Base-by-base conservation (phyloP, 2,888 invertebrate species). In the Rhimphoctona megacephalus region DNA sequence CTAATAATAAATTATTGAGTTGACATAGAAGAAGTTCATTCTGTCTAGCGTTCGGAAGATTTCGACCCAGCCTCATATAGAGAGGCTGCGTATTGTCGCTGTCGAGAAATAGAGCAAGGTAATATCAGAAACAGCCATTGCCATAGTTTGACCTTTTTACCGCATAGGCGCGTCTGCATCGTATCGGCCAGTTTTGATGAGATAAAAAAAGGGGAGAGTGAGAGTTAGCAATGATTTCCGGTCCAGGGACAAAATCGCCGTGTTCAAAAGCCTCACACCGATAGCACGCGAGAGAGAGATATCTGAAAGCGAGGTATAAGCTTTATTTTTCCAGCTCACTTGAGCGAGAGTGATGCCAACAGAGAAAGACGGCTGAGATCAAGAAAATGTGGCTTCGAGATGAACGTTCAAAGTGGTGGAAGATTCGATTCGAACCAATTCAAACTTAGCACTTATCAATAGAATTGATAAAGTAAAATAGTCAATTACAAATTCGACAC, bases 161-260 rank as follows among this genome's bases (percentile, higher is more conserved):
- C 76, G 76, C 76, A 79, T 61, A 67, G 70, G 57, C 17, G 36
- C 67, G 74, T 74, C 67, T 43, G 69, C 33, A 77, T 70, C 79
- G 66, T 66, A 33, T 52, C 73, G 67, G 69, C 49, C 46, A 61
- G 81, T 64, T 64, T 61, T 36, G 14, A 78, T 72, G 30, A 19
- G 49, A 36, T n/a, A n/a, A 22, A 39, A 36, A 39, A 25, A 25
- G 39, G 7, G 36, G 43, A 33, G 39, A 11, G 49, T 19, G 43
- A 33, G 76, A 49, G 61, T 61, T 33, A 25, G 36, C 69, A 76
- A 25, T 69, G 80, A 76, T 81, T 81, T 85, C 84, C 76, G 80
- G 84, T 81, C 84, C 81, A 80, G 52, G 61, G 17, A 80, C 76
- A 17, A 33, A 61, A 64, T 72, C 19, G n/a, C 14, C 46, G 49